phyloP scores from a whole-genome alignment of 30 jellyfish, hydroid and myxozoan genomes.

The Sanderia malayensis region DNA sequence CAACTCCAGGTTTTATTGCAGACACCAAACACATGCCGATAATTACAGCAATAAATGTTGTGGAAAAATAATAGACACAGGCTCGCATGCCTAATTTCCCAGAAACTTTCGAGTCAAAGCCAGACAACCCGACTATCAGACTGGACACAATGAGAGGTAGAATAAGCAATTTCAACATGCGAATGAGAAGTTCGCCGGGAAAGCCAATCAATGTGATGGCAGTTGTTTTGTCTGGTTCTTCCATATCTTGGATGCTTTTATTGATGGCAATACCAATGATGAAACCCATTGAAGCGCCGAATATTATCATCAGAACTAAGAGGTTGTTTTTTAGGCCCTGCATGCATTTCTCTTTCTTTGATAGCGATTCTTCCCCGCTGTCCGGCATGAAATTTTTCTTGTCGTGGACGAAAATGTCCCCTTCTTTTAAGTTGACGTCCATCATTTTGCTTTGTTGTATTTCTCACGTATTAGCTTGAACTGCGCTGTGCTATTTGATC shows the following conservation, averaged over 20 bases:
- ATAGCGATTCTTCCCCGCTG: conserved; percentile 10
- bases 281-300: conserved; percentile 81
- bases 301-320: conserved; percentile 59
- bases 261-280: conserved; percentile 70
- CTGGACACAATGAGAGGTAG: conserved; percentile 88
- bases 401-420: conserved; percentile 34
- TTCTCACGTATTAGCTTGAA: neutral
- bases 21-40: conserved; percentile 85
- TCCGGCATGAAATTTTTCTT: conserved; percentile 34
- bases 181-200: conserved; percentile 86
- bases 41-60: conserved; percentile 85
- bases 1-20: conserved; percentile 85
- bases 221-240: conserved; percentile 79
- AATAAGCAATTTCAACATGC: conserved; percentile 74
- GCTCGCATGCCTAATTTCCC: conserved; percentile 93
- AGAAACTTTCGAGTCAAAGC: conserved; percentile 73
- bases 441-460: neutral
- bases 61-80: conserved; percentile 63
- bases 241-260: conserved; percentile 54
- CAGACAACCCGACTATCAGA: conserved; percentile 82
- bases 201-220: conserved; percentile 75
- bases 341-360: conserved; percentile 40
- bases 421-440: conserved; percentile 56
- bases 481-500: neutral
- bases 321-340: conserved; percentile 56